These are phyloP conservation scores for Narcine bancroftii DNA, from an alignment of 2,113 vertebrate species.

Conservation along the genomic window DNA sequence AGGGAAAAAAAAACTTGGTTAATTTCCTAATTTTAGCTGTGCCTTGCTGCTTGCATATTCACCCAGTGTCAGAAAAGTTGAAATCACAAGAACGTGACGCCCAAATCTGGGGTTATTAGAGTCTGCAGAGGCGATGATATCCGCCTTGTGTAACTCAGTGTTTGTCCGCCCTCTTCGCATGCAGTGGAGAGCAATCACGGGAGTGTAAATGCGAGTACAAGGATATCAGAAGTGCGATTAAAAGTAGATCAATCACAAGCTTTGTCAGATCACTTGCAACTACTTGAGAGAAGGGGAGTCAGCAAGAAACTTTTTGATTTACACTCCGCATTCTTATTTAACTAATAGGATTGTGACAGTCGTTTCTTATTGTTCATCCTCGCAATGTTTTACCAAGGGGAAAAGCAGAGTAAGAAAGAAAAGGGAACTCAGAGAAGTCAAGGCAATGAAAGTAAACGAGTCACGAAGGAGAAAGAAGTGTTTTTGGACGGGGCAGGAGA, in stretches of 20 bases:
- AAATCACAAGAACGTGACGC: background rate
- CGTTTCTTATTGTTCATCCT: too few species aligned
- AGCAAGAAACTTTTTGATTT: background rate
- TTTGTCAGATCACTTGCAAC: background rate
- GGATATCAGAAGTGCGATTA: background rate
- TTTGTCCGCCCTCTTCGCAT: constrained; percentile 20
- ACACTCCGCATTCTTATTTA: background rate
- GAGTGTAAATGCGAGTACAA: too few species aligned
- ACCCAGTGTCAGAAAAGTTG: too few species aligned
- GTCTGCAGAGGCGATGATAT: constrained; percentile 45
- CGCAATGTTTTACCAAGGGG: background rate
- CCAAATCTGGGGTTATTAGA: constrained; percentile 32
- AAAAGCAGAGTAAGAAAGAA: background rate
- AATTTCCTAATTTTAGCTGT: too few species aligned
- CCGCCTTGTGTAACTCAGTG: constrained; percentile 46
- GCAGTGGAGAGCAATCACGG: background rate
- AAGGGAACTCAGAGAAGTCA: background rate
- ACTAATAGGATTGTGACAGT: background rate
- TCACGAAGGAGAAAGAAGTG: background rate
- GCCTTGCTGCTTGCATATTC: too few species aligned
- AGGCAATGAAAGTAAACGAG: too few species aligned
- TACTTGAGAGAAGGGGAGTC: background rate
- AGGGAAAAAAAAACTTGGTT: too few species aligned
- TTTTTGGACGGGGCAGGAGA: too few species aligned
- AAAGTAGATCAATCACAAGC: background rate